These are phyloP conservation scores for Micronycteris hirsuta DNA, from an alignment of 2,113 vertebrate species.

Conservation along the genomic window DNA sequence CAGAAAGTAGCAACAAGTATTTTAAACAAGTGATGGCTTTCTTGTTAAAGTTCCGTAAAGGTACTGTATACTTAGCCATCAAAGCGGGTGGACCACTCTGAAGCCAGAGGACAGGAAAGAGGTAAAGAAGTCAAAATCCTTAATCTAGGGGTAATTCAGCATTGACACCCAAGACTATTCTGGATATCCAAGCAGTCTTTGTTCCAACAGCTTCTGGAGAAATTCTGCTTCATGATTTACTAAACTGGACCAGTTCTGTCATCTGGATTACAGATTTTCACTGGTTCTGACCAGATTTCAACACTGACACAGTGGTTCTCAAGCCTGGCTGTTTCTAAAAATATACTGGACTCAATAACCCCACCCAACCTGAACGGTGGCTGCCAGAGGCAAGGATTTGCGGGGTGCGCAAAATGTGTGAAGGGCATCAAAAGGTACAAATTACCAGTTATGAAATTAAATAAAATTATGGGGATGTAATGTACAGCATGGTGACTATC, in stretches of 20 bases:
- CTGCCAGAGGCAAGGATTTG: background rate
- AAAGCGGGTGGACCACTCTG: background rate
- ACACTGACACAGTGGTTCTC: background rate
- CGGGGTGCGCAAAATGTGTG: background rate
- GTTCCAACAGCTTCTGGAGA: background rate
- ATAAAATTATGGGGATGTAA: background rate
- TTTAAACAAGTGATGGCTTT: background rate
- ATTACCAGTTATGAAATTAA: background rate
- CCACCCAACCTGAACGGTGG: background rate
- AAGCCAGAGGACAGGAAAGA: background rate
- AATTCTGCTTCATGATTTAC: background rate
- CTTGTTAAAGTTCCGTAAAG: background rate
- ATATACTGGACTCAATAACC: background rate
- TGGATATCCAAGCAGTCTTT: background rate
- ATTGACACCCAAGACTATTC: background rate
- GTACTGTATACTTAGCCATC: background rate
- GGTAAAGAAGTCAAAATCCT: background rate
- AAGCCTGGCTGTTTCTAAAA: background rate
- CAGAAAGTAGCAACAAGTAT: background rate
- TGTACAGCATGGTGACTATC: background rate
- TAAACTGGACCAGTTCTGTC: background rate
- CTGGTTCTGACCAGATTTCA: background rate
- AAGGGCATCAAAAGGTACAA: background rate
- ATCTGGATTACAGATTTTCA: background rate
- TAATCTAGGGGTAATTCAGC: background rate